Conservation (phyloP, 2,113 vertebrate genomes). For the Elanus axillaris region DNA sequence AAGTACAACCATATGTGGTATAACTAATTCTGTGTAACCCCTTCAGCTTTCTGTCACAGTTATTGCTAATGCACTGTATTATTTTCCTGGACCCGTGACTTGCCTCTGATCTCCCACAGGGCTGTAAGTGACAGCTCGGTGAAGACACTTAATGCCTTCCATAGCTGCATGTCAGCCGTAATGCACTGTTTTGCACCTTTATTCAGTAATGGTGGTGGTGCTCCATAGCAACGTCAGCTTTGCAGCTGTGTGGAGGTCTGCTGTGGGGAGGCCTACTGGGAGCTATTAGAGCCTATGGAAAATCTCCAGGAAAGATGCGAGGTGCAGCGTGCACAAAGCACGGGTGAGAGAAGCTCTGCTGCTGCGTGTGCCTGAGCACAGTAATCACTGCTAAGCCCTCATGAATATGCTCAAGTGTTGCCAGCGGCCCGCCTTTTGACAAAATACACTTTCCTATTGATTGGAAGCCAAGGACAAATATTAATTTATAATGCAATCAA, state of each 20-base stretch:
- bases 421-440: not conserved
- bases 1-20: constrained; percentile 59
- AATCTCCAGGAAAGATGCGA: constrained; percentile 27
- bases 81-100: constrained; percentile 72
- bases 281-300: constrained; percentile 63
- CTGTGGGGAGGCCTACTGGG: not conserved
- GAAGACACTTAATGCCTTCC: constrained; percentile 64
- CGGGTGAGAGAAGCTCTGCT: not conserved
- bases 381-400: constrained; percentile 27
- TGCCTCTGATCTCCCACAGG: constrained; percentile 60
- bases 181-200: constrained; percentile 36
- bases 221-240: constrained; percentile 48
- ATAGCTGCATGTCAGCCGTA: constrained; percentile 14
- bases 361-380: not conserved
- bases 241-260: constrained; percentile 58
- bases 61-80: constrained; percentile 78
- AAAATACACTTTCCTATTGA: constrained; percentile 6
- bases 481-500: constrained; percentile 59
- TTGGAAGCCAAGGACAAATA: not conserved
- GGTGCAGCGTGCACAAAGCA: not conserved
- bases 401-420: constrained; percentile 51
- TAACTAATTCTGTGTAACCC: constrained; percentile 72
- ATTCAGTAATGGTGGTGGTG: constrained; percentile 39
- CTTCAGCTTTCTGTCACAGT: constrained; percentile 77
- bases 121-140: constrained; percentile 69